A percentile compares a stretch with the other conserved stretches of the same genome.
Conservation (phyloP, 2,888 invertebrate species). For the Cosmia trapezina region DNA sequence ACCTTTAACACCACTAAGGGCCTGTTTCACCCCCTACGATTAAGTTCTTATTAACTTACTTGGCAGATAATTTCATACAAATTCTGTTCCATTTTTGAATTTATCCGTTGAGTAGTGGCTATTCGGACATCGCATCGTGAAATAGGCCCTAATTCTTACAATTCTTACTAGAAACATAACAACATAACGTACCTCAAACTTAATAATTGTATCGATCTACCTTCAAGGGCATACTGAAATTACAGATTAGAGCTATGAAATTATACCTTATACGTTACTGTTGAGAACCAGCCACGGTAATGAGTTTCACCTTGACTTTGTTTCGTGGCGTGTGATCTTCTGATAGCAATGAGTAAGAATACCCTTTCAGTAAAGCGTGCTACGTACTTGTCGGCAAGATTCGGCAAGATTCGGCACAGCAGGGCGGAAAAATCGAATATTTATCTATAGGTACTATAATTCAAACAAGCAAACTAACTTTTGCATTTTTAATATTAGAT, state of each 20-base stretch:
- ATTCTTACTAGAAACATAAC: slow-evolving; percentile 16
- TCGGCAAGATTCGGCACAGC: neutral
- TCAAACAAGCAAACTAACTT: no score
- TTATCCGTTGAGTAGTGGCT: no score
- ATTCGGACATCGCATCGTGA: no score
- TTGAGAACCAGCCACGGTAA: slow-evolving; percentile 36
- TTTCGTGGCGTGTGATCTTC: slow-evolving; percentile 24
- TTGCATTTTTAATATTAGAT: no score
- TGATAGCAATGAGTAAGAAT: slow-evolving; percentile 30
- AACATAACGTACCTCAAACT: slow-evolving; percentile 16
- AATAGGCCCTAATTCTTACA: no score
- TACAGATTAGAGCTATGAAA: slow-evolving; percentile 62
- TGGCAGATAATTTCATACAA: no score
- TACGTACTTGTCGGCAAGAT: neutral
- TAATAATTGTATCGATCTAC: slow-evolving; percentile 55
- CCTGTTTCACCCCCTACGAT: no score
- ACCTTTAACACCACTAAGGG: neutral
- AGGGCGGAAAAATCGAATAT: neutral
- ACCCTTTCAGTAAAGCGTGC: slow-evolving; percentile 7
- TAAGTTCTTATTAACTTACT: no score
- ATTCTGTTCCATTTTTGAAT: no score
- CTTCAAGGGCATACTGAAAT: slow-evolving; percentile 56
- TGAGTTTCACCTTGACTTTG: slow-evolving; percentile 49
- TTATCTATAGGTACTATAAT: no score
- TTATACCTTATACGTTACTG: slow-evolving; percentile 56